Evolutionary conservation across 2,888 invertebrate genomes (phyloP).

Genomic region (Hirtodrosophila alboralis): DNA sequence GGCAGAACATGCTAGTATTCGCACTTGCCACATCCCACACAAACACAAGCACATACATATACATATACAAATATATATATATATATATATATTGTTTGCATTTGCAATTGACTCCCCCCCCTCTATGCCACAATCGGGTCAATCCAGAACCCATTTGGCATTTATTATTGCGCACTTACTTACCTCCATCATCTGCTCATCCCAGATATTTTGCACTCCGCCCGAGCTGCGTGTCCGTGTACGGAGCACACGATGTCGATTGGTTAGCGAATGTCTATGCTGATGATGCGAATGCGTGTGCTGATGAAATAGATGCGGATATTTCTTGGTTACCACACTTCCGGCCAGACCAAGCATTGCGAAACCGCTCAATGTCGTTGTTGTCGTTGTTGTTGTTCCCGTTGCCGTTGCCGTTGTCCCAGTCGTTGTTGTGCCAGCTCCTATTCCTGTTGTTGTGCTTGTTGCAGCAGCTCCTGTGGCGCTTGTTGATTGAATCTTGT

Average conservation of each 20-base stretch:
- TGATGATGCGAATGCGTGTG: conserved; percentile 56
- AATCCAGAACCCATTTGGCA: background rate
- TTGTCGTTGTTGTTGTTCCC: conserved; percentile 15
- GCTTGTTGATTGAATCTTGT: conserved; percentile 4
- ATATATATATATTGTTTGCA: conserved; percentile 3
- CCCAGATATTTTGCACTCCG: conserved; percentile 83
- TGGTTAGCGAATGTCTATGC: conserved; percentile 80
- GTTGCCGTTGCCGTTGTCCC: conserved; percentile 7
- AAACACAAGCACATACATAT: background rate
- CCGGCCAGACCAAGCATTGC: conserved; percentile 63
- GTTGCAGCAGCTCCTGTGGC: conserved; percentile 8
- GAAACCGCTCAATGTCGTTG: conserved; percentile 57
- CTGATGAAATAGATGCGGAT: conserved; percentile 58
- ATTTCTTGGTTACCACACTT: conserved; percentile 52
- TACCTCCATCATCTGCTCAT: conserved; percentile 84
- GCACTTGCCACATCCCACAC: too few species aligned
- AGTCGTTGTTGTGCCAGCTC: conserved; percentile 5
- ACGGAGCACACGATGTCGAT: conserved; percentile 82
- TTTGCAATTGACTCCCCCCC: background rate
- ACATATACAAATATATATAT: background rate
- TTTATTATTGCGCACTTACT: conserved; percentile 31
- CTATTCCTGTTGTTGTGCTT: conserved; percentile 29
- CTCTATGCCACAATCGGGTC: too few species aligned
- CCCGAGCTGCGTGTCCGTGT: conserved; percentile 84
- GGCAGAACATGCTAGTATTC: conserved; percentile 3